Base-by-base conservation (phyloP, 2,113 vertebrate species). In the Spermophilus dauricus region DNA sequence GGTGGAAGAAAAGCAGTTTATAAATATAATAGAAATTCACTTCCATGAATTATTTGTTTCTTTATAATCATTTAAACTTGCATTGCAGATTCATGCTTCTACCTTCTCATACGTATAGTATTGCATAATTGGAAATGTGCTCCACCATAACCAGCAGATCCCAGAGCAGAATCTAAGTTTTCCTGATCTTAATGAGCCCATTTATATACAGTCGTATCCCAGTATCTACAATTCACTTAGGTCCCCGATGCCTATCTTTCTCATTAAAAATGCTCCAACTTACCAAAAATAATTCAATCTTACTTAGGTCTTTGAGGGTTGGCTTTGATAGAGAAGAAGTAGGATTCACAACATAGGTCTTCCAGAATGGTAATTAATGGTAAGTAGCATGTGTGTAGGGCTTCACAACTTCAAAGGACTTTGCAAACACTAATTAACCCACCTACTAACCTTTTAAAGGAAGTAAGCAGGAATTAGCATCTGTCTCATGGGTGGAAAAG, bases 351-450 rank as follows among this genome's bases (percentile, higher is more conserved):
- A 48, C 51, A 8, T 0, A 67, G 16, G 77, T 20, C 75, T 96
- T 84, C 75, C 3, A 70, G 65, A 83, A 61, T 10, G 56, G 56
- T 86, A 76, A 92, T 93, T 95, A 95, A 96, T 84, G 91, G 70
- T 86, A 70, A 81, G 32, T 67, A 72, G 18, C 72, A 73, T 72
- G 81, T 93, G 72, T 11, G 12, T 28, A 67, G 37, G 34, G 48
- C 65, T 93, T 92, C 24, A 37, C 18, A 86, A 51, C 96, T 87
- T 95, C 69, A 84, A 96, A 98, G 72, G n/a, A 48, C 48, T 72
- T 85, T 65, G 58, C n/a, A 85, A 95, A 95, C 72, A 58, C 53
- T 91, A 77, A 97, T 97, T 96, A 97, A 89, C 86, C 86, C 37
- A 81, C 13, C n/a, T 6, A 48, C 67, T 34, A 86, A 86, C 48